Evolutionary conservation across 1,140 invertebrate species (phyloP), one percentile per base, ranked within the genome.

Genomic region (Bicyclus anynana): DNA sequence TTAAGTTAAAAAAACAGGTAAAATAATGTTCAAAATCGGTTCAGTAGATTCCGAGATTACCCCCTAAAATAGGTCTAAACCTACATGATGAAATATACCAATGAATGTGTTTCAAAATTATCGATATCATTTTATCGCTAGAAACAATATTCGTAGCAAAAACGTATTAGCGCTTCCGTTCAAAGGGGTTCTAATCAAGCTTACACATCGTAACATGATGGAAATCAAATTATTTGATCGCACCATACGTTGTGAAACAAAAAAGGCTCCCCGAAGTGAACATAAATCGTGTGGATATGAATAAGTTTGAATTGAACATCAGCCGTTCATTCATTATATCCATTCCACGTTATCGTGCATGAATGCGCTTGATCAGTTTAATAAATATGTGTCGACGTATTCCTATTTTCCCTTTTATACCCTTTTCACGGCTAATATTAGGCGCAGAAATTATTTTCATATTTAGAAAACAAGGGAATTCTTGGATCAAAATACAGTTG

Each of bases 281-380:
- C 29, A 49, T 62, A 62, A 68, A 65, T 65, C 65, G 61, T 58
- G 62, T 62, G 60, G 42, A 53, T 70, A 66, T 26, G 53, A 63
- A 64, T 69, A 67, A 60, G 66, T 76, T 73, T 33, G 29, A 33
- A 33, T 33, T 33, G 29, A 2, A 12, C 10, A 33, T 33, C 29
- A 33, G 3, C 3, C 29, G 12, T 33, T 33, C 29, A 33, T 33
- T 33, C 29, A 33, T 33, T 12, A 33, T 12, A 33, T 12, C 29
- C 29, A 33, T 12, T 33, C 29, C 29, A 33, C 4, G 10, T 27
- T 27, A 4, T 27, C n/a, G n/a, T 23, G 23, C 23, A 23, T 7
- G 23, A 23, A 33, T 33, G 10, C 29, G n/a, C 29, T 33, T 6
- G 3, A 33, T 33, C 29, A 33, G 29, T 33, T 33, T 0, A 33